phyloP scores from a whole-genome alignment of 2,797 vertebrate genomes.

The Buceros bicornis region DNA sequence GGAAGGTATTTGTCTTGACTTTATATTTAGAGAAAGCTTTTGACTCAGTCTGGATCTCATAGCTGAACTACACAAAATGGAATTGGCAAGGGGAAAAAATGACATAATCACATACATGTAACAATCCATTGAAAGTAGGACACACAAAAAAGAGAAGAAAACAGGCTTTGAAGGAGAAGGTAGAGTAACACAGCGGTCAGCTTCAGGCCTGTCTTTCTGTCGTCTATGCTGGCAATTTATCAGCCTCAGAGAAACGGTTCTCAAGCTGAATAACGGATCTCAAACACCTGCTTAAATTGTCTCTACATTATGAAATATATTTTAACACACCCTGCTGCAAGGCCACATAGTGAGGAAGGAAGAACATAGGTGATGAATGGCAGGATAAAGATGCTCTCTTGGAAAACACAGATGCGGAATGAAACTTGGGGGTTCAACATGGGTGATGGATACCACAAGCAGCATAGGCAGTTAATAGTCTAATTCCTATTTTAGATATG shows the following conservation, averaged over 20 bases:
- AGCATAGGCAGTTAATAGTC: not conserved
- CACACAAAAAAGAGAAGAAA: constrained; percentile 73
- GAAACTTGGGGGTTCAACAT: not conserved
- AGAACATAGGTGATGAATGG: not conserved
- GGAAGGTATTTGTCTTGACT: constrained; percentile 73
- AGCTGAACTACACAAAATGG: constrained; percentile 75
- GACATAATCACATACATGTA: constrained; percentile 76
- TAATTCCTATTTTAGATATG: not conserved
- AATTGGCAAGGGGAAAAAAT: constrained; percentile 76
- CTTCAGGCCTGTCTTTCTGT: constrained; percentile 29
- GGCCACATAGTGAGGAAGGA: not conserved
- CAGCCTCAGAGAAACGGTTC: not conserved
- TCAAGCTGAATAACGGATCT: not conserved
- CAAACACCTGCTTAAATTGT: not conserved
- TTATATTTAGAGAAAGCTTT: constrained; percentile 72
- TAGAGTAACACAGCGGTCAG: constrained; percentile 57
- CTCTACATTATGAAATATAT: not conserved
- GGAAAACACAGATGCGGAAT: constrained; percentile 7
- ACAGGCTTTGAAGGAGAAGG: constrained; percentile 71
- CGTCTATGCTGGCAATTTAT: not conserved
- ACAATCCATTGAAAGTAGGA: constrained; percentile 77
- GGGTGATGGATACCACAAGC: not conserved
- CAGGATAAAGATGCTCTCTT: not conserved
- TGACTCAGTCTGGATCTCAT: constrained; percentile 67
- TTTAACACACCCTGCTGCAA: constrained; percentile 24